Base-by-base conservation (phyloP, 2,113 vertebrate species). In the Donacobius atricapilla region DNA sequence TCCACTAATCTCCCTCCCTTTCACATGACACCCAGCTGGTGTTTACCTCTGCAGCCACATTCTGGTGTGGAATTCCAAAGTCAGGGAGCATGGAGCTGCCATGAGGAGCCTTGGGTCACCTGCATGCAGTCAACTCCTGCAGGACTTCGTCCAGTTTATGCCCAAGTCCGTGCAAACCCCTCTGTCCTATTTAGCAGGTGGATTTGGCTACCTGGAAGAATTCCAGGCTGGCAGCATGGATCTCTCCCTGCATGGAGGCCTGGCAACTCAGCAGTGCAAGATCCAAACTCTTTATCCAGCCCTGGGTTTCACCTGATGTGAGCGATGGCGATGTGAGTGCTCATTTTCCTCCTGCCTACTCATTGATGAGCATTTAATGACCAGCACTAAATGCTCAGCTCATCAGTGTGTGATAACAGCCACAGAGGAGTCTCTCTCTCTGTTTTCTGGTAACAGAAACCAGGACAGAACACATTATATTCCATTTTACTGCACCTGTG, bases 21-120 rank as follows among this genome's bases (percentile, higher is more conserved):
- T 54, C 95, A 57, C 90, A 65, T 45, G 75, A 72, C 88, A 88
- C 75, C 90, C 96, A 86, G 76, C 79, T 93, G 92, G 64, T 91
- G 75, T 90, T 92, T 86, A 51, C 77, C 80, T 92, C 93, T 61
- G 44, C 16, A 80, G 83, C 58, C 88, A 72, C 11, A 0, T 68
- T 92, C 72, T 56, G 35, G 35, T 25, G 56, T 61, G 81, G 56
- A 89, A 95, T 82, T 68, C 73, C 69, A 60, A 30, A 84, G 27
- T 7, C 39, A 40, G 31, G 4, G 2, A 45, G 45, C 6, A 0
- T 0, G n/a, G 68, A 83, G 60, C 44, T 85, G 61, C 14, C 1
- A 2, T 7, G 27, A 20, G 57, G 61, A 21, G 27, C 33, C 24
- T 31, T 45, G 58, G n/a, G 6, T 25, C 35, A 14, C 48, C 53